Percentiles rank a stretch among this genome's conserved stretches.
Evolutionary conservation across 2,113 vertebrate genomes (phyloP).

Genomic region (Todiramphus chloris): DNA sequence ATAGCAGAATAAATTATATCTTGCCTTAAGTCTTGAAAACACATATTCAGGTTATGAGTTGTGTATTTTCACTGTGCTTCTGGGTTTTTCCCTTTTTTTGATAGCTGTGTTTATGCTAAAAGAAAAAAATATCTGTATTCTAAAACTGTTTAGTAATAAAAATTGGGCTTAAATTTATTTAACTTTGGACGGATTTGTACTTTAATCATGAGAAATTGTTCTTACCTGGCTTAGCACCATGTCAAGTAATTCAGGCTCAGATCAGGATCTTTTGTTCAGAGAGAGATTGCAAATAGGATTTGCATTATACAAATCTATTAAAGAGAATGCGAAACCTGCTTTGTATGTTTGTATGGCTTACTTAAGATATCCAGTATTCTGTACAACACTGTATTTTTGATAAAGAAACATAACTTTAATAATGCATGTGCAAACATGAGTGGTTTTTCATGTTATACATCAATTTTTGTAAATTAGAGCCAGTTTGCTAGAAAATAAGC

Average conservation of each 20-base stretch:
- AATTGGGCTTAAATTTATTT: background rate
- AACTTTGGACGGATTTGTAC: conserved; percentile 13
- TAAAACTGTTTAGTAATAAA: background rate
- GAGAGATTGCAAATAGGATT: background rate
- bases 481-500: background rate
- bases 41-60: background rate
- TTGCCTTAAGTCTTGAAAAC: conserved; percentile 24
- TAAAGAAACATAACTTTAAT: background rate
- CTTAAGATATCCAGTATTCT: background rate
- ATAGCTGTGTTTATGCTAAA: background rate
- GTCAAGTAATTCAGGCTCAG: background rate
- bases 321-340: background rate
- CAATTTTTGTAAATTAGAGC: background rate
- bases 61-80: background rate
- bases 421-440: background rate
- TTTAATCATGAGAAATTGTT: conserved; percentile 38
- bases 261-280: conserved; percentile 2
- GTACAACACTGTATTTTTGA: background rate
- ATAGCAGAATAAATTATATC: conserved; percentile 18
- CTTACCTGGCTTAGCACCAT: conserved; percentile 40
- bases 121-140: background rate
- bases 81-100: conserved; percentile 3
- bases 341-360: background rate
- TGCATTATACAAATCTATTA: background rate
- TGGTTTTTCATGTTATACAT: background rate